Evolutionary conservation across 2,113 vertebrate species (phyloP).

Genomic region (Cryptoleucopteryx plumbea): DNA sequence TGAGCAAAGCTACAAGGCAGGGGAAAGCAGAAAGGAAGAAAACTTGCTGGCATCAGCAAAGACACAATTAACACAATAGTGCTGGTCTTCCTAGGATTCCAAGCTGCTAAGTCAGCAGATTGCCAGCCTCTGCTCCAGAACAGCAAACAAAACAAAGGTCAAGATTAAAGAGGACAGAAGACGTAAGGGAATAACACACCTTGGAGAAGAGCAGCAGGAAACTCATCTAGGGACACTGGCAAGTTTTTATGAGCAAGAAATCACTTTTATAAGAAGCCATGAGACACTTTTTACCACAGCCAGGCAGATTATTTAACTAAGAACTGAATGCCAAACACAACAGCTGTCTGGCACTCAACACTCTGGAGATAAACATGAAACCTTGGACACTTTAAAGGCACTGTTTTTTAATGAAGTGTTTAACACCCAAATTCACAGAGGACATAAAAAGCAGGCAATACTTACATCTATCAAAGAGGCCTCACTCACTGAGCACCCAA

Average conservation of each 20-base stretch:
- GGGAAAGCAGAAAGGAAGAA: background rate
- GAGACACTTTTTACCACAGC: background rate
- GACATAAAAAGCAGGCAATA: background rate
- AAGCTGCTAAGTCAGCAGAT: background rate
- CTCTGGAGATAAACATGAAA: background rate
- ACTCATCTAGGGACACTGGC: background rate
- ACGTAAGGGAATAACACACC: background rate
- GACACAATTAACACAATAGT: background rate
- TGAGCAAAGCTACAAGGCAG: background rate
- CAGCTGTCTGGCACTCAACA: background rate
- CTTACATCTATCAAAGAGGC: background rate
- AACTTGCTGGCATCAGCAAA: background rate
- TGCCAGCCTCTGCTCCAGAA: background rate
- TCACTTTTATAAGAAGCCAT: background rate
- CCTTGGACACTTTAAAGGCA: background rate
- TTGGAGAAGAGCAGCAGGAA: background rate
- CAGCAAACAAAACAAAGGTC: conserved; percentile 31
- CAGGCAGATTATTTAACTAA: background rate
- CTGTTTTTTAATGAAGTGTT: background rate
- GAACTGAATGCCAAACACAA: background rate
- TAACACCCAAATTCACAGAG: background rate
- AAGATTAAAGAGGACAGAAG: background rate
- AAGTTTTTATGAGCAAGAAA: background rate
- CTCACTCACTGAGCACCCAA: background rate
- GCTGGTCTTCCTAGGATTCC: background rate